phyloP scores from a whole-genome alignment of 1,140 invertebrate genomes.

The Hermatobates lingyangjiaoensis region DNA sequence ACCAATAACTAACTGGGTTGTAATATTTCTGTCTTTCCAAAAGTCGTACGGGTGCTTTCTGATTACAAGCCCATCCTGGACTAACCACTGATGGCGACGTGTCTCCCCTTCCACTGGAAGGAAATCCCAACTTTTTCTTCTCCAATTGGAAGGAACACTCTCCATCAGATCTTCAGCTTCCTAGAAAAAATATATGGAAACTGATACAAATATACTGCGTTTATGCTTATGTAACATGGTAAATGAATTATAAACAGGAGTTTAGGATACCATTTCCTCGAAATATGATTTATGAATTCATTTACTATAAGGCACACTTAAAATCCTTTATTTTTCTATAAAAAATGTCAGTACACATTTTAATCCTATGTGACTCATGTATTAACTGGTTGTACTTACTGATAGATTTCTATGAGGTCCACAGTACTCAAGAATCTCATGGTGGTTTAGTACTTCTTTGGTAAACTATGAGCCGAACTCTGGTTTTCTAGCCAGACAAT shows the following conservation, averaged over 20 bases:
- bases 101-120: slow-evolving; percentile 33
- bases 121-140: slow-evolving; percentile 33
- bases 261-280: background rate
- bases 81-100: slow-evolving; percentile 43
- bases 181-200: slow-evolving; percentile 8
- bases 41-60: slow-evolving; percentile 38
- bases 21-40: slow-evolving; percentile 30
- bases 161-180: slow-evolving; percentile 41
- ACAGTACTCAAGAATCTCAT: too few species aligned
- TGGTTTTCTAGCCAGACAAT: too few species aligned
- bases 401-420: too few species aligned
- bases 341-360: background rate
- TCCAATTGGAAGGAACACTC: slow-evolving; percentile 46
- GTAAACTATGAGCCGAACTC: too few species aligned
- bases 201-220: background rate
- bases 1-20: slow-evolving; percentile 39
- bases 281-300: background rate
- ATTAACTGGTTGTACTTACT: too few species aligned
- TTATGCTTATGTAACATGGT: background rate
- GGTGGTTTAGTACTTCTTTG: too few species aligned
- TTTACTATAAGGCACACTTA: background rate
- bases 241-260: background rate
- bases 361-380: background rate
- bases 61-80: slow-evolving; percentile 46
- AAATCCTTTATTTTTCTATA: background rate